Evolutionary conservation across 2,113 vertebrate species (phyloP).

Genomic region (Toxotes chatareus): DNA sequence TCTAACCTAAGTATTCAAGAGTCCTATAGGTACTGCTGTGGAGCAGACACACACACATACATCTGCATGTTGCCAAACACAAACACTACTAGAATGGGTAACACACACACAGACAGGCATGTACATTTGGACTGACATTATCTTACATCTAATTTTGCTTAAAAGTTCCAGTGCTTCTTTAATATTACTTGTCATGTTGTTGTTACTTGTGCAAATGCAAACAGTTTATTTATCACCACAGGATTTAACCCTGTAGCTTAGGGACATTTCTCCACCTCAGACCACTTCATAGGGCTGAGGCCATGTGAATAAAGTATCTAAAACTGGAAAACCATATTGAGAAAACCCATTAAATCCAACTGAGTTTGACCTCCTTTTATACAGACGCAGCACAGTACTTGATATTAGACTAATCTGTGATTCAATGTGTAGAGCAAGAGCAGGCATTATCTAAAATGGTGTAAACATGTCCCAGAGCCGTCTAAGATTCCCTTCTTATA

Average conservation of each 20-base stretch:
- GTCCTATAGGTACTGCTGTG: not conserved
- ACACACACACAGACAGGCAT: not conserved
- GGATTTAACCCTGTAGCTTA: constrained; percentile 21
- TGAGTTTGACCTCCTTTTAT: constrained; percentile 73
- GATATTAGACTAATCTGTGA: constrained; percentile 82
- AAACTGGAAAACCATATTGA: constrained; percentile 56
- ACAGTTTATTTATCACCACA: constrained; percentile 16
- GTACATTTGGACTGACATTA: not conserved
- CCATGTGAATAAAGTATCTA: constrained; percentile 43
- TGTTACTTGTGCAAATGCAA: not conserved
- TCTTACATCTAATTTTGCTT: not conserved
- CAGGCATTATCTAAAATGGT: constrained; percentile 80
- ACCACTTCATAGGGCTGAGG: constrained; percentile 18
- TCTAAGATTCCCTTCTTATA: constrained; percentile 77
- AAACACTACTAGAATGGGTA: not conserved
- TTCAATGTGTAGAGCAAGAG: constrained; percentile 83
- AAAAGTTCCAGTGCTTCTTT: not conserved
- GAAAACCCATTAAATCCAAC: constrained; percentile 71
- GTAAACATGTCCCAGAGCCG: constrained; percentile 84
- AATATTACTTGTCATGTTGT: constrained; percentile 1
- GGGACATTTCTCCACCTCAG: constrained; percentile 14
- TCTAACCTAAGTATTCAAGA: constrained; percentile 11
- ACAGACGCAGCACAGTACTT: constrained; percentile 69
- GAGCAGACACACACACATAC: not conserved
- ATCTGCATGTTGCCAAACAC: not conserved